A percentile compares a stretch with the other conserved stretches of the same genome.
Conservation (phyloP, 30 jellyfish, hydroid and myxozoan genomes). For the Chrysaora quinquecirrha region DNA sequence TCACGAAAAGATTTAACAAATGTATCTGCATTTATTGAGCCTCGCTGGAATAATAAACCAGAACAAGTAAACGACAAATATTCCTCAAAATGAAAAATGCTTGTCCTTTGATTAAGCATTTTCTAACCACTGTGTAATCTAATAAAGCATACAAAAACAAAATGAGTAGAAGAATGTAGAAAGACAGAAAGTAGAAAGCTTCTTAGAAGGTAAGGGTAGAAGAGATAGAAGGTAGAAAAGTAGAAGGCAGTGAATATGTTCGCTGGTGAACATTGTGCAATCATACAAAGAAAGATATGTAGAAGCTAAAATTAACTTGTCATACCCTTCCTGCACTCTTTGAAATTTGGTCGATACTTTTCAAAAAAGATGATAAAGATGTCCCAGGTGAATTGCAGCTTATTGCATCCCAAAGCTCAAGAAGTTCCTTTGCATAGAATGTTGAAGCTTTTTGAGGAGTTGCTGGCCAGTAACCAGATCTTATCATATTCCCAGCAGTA, state of each 20-base stretch:
- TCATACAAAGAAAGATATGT: neutral
- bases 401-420: neutral
- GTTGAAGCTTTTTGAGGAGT: neutral
- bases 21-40: neutral
- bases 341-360: neutral
- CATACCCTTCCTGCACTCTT: conserved; percentile 1
- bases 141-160: neutral
- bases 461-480: conserved; percentile 1
- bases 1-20: neutral
- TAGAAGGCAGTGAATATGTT: neutral
- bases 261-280: neutral
- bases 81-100: neutral
- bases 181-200: neutral
- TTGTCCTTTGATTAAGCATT: neutral
- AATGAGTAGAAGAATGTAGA: neutral
- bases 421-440: neutral
- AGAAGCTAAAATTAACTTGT: neutral
- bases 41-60: neutral
- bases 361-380: neutral
- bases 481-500: neutral
- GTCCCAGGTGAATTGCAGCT: neutral
- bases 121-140: neutral
- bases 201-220: neutral
- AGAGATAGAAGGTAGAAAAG: neutral
- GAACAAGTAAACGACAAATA: neutral